Percentiles rank a stretch among this genome's conserved stretches.
phyloP scores from a whole-genome alignment of 2,797 vertebrate species.

The Oreochromis grahami region DNA sequence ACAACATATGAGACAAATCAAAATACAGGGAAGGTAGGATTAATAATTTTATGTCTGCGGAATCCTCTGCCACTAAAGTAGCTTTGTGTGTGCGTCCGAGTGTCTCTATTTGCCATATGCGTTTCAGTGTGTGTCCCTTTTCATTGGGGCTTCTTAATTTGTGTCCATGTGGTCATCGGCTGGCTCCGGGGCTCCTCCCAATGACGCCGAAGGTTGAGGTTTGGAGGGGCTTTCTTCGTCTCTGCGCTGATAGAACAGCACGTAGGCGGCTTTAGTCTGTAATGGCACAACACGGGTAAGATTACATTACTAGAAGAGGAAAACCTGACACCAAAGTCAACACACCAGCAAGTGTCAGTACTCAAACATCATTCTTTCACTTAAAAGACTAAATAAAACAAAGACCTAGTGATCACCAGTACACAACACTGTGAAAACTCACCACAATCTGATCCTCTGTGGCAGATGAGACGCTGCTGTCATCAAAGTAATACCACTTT shows the following conservation, averaged over 20 bases:
- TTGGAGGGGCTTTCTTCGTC: constrained; percentile 68
- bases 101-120: constrained; percentile 62
- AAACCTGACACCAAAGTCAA: constrained; percentile 30
- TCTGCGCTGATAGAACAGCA: constrained; percentile 91
- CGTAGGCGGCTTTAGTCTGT: constrained; percentile 94
- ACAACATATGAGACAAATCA: constrained; percentile 62
- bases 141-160: constrained; percentile 69
- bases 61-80: constrained; percentile 64
- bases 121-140: constrained; percentile 63
- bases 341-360: neutral
- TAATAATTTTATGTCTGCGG: constrained; percentile 54
- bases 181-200: constrained; percentile 70
- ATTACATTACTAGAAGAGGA: constrained; percentile 16
- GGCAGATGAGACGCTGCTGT: constrained; percentile 89
- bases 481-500: constrained; percentile 96
- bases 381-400: neutral
- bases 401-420: neutral
- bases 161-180: constrained; percentile 82
- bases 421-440: constrained; percentile 45
- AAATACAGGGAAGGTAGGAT: constrained; percentile 45
- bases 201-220: constrained; percentile 70
- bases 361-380: neutral
- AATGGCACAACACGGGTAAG: constrained; percentile 13
- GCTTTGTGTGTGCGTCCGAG: constrained; percentile 61
- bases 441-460: constrained; percentile 97